Percentiles rank a stretch among this genome's conserved stretches.
These are phyloP conservation scores for Schlechtendalia chinensis DNA, from an alignment of 1,140 invertebrate species.

Conservation along the genomic window DNA sequence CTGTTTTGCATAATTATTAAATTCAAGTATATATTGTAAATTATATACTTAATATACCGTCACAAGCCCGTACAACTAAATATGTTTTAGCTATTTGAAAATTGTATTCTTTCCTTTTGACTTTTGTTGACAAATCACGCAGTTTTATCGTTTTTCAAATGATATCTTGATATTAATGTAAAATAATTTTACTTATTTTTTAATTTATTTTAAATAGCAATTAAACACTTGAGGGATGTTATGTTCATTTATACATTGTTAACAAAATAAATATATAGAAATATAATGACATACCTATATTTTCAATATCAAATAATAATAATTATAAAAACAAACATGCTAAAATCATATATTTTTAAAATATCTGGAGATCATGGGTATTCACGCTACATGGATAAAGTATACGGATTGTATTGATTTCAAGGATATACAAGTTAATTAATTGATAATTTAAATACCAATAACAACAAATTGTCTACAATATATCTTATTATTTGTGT, in stretches of 20 bases:
- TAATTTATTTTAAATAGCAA: no score
- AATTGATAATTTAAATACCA: not conserved
- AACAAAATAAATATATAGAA: no score
- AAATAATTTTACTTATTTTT: no score
- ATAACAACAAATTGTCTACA: not conserved
- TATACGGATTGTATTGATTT: not conserved
- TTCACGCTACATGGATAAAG: not conserved
- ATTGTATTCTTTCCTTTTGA: not conserved
- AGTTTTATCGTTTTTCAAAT: not conserved
- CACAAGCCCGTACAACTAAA: not conserved
- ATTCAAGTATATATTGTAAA: not conserved
- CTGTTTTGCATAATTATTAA: not conserved
- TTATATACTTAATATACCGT: not conserved
- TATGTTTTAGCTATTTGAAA: no score
- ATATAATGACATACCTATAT: no score
- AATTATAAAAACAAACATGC: no score
- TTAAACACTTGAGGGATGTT: no score
- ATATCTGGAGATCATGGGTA: not conserved
- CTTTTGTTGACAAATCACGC: not conserved
- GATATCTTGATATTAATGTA: not conserved
- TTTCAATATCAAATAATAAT: no score
- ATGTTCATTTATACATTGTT: no score
- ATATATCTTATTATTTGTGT: not conserved
- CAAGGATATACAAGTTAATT: not conserved
- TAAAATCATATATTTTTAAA: not conserved